These are phyloP conservation scores for Cossypha dichroa DNA, from an alignment of 2,797 vertebrate species.

Conservation along the genomic window DNA sequence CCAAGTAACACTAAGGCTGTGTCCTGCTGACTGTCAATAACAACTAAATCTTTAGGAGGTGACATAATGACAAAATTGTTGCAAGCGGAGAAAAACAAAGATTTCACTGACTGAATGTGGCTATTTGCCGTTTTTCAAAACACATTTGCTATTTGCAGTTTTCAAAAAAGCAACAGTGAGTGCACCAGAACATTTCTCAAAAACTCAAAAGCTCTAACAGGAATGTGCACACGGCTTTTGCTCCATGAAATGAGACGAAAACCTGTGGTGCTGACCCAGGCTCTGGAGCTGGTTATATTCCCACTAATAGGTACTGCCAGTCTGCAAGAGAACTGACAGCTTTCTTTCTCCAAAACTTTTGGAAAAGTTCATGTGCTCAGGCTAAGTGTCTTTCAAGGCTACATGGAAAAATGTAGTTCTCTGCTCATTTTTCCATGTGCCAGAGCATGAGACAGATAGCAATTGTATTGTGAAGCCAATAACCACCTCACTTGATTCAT, in stretches of 20 bases:
- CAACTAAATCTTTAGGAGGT: not conserved
- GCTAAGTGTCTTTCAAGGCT: not conserved
- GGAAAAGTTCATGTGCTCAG: not conserved
- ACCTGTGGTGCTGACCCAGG: not conserved
- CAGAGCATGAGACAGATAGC: not conserved
- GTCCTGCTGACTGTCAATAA: not conserved
- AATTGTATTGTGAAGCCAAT: not conserved
- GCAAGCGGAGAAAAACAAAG: not conserved
- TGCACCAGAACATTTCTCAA: not conserved
- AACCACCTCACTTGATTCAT: not conserved
- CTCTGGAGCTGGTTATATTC: not conserved
- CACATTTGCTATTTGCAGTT: not conserved
- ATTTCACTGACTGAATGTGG: not conserved
- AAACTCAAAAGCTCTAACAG: not conserved
- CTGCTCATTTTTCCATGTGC: not conserved
- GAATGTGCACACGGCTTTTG: not conserved
- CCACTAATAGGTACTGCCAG: not conserved
- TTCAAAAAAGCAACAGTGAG: not conserved
- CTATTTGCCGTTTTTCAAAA: not conserved
- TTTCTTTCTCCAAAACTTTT: not conserved
- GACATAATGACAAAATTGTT: not conserved
- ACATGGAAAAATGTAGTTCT: not conserved
- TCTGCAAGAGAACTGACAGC: not conserved
- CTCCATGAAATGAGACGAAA: not conserved
- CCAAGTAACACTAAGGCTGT: not conserved